A percentile compares a stretch with the other conserved stretches of the same genome.
Evolutionary conservation across 1,140 invertebrate species (phyloP).

Genomic region (Steinernema feltiae): DNA sequence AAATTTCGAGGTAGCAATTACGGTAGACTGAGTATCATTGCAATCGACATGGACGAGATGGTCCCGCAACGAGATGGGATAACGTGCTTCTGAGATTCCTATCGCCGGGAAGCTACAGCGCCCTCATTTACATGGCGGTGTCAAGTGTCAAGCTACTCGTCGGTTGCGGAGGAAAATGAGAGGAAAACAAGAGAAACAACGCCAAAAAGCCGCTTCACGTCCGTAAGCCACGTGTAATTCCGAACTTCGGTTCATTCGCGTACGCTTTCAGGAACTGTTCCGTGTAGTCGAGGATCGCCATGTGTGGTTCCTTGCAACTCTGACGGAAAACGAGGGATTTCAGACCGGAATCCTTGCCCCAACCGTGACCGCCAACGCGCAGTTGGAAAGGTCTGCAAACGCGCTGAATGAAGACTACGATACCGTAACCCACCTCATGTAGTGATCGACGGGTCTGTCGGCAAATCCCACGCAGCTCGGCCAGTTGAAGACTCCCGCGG

Average conservation of each 20-base stretch:
- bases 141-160: too few species aligned
- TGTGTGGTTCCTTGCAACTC: background rate
- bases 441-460: conserved; percentile 2
- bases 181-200: too few species aligned
- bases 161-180: too few species aligned
- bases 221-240: background rate
- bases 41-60: too few species aligned
- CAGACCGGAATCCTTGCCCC: background rate
- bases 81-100: too few species aligned
- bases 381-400: background rate
- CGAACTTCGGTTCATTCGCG: background rate
- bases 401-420: background rate
- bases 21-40: too few species aligned
- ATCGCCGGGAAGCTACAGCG: too few species aligned
- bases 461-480: conserved; percentile 12
- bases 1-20: too few species aligned
- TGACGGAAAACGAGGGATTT: background rate
- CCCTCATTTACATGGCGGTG: too few species aligned
- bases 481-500: conserved; percentile 19
- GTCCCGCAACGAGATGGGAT: too few species aligned
- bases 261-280: background rate
- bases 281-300: background rate
- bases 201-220: too few species aligned
- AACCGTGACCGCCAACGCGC: background rate
- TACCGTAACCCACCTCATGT: conserved; percentile 17